A percentile compares a stretch with the other conserved stretches of the same genome.
These are phyloP conservation scores for Zaprionus vittiger DNA, from an alignment of 1,140 invertebrate genomes.

Conservation along the genomic window DNA sequence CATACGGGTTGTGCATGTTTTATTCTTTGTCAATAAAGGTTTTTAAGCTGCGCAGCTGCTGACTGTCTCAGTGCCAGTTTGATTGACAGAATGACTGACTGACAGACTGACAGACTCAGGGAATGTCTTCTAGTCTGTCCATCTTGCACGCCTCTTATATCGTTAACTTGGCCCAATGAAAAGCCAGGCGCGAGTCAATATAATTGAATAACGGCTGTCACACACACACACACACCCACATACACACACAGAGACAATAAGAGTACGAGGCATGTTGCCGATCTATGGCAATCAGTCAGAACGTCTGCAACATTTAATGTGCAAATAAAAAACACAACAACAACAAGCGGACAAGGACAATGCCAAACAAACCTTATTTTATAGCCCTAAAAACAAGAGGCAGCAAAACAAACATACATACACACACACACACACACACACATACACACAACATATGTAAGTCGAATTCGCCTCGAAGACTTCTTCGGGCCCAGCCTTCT, in stretches of 20 bases:
- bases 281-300: conserved; percentile 74
- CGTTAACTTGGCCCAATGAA: conserved; percentile 69
- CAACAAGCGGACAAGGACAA: conserved; percentile 63
- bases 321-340: conserved; percentile 76
- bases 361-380: conserved; percentile 78
- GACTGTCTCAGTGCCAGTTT: conserved; percentile 28
- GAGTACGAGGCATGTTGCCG: conserved; percentile 31
- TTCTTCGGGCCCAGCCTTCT: conserved; percentile 23
- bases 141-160: conserved; percentile 30
- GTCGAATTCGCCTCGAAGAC: conserved; percentile 14
- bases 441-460: conserved; percentile 44
- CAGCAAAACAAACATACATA: conserved; percentile 55
- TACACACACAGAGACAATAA: background rate
- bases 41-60: conserved; percentile 33
- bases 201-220: conserved; percentile 72
- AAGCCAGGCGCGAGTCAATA: conserved; percentile 78
- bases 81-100: conserved; percentile 20
- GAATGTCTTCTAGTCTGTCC: conserved; percentile 13
- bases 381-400: conserved; percentile 62
- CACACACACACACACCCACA: conserved; percentile 34
- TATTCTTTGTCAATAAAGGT: conserved; percentile 75
- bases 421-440: conserved; percentile 28
- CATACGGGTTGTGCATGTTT: conserved; percentile 63
- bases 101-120: conserved; percentile 1
- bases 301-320: conserved; percentile 81